A percentile compares a stretch with the other conserved stretches of the same genome.
phyloP scores from a whole-genome alignment of 2,888 invertebrate genomes.

The Frankliniella fusca region DNA sequence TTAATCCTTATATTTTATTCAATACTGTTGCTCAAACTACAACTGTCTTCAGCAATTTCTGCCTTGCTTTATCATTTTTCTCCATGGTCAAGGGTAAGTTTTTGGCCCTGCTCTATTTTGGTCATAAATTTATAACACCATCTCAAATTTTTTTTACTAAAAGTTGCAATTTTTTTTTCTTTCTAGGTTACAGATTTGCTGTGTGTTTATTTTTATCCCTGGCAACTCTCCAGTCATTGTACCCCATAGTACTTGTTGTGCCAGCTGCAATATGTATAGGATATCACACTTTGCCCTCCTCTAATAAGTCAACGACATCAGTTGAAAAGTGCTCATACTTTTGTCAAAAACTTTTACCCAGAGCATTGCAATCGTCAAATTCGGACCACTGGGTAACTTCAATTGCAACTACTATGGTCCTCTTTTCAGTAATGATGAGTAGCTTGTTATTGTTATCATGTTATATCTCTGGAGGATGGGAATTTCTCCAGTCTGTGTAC shows the following conservation, averaged over 20 bases:
- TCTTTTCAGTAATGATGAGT: constrained; percentile 48
- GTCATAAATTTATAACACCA: constrained; percentile 29
- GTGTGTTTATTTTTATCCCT: constrained; percentile 69
- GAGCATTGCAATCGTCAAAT: neutral
- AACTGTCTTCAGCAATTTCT: constrained; percentile 83
- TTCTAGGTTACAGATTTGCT: constrained; percentile 54
- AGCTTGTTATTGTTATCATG: constrained; percentile 60
- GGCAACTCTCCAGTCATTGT: constrained; percentile 75
- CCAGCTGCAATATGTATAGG: constrained; percentile 71
- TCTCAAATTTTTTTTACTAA: constrained; percentile 29
- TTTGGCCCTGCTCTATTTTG: constrained; percentile 31
- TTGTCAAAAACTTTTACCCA: neutral
- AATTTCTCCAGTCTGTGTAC: constrained; percentile 65
- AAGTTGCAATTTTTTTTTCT: neutral
- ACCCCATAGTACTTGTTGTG: constrained; percentile 76
- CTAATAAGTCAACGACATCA: constrained; percentile 43
- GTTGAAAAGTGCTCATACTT: neutral
- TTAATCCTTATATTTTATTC: constrained; percentile 83
- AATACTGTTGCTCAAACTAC: constrained; percentile 87
- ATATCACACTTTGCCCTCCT: constrained; percentile 49
- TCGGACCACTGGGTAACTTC: neutral
- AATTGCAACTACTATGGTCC: constrained; percentile 43
- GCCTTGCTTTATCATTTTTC: constrained; percentile 66
- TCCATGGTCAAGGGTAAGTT: constrained; percentile 59
- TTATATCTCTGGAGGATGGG: constrained; percentile 59